phyloP scores from a whole-genome alignment of 2,797 vertebrate species.

The Clarias fuscus region DNA sequence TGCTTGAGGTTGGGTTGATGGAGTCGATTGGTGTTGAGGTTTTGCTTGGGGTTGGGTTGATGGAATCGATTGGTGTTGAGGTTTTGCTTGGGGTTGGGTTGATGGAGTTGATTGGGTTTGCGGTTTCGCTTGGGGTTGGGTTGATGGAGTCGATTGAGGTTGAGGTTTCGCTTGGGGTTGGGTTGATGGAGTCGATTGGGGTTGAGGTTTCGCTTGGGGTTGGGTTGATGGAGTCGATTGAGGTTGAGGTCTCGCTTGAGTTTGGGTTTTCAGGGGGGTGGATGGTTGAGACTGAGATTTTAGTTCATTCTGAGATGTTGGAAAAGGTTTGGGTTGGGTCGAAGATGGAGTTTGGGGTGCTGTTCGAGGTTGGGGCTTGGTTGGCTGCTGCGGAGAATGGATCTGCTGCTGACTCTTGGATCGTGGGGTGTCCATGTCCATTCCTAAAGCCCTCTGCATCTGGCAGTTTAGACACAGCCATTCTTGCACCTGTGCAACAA shows the following conservation, averaged over 20 bases:
- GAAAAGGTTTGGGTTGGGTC: slow-evolving; percentile 49
- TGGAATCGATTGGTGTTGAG: too few species aligned
- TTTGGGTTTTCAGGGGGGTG: slow-evolving; percentile 31
- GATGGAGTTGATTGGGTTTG: too few species aligned
- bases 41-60: too few species aligned
- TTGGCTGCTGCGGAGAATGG: slow-evolving; percentile 86
- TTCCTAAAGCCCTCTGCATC: slow-evolving; percentile 98
- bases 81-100: too few species aligned
- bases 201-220: slow-evolving; percentile 77
- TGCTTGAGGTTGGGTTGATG: slow-evolving; percentile 78
- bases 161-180: background rate
- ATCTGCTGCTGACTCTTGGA: slow-evolving; percentile 99
- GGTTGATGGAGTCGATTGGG: slow-evolving; percentile 55
- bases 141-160: slow-evolving; percentile 54
- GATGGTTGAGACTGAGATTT: slow-evolving; percentile 45
- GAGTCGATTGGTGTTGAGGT: slow-evolving; percentile 55
- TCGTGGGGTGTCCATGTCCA: slow-evolving; percentile 97
- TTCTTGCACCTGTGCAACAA: slow-evolving; percentile 85
- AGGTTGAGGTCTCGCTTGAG: slow-evolving; percentile 53
- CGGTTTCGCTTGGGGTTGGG: slow-evolving; percentile 50
- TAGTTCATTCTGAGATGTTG: slow-evolving; percentile 23
- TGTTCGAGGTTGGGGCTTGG: slow-evolving; percentile 76
- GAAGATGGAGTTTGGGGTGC: slow-evolving; percentile 61
- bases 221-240: slow-evolving; percentile 71
- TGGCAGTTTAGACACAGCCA: slow-evolving; percentile 99